Evolutionary conservation across 2,888 invertebrate genomes (phyloP), one percentile per base, ranked within the genome.

Genomic region (Cantharis rustica): DNA sequence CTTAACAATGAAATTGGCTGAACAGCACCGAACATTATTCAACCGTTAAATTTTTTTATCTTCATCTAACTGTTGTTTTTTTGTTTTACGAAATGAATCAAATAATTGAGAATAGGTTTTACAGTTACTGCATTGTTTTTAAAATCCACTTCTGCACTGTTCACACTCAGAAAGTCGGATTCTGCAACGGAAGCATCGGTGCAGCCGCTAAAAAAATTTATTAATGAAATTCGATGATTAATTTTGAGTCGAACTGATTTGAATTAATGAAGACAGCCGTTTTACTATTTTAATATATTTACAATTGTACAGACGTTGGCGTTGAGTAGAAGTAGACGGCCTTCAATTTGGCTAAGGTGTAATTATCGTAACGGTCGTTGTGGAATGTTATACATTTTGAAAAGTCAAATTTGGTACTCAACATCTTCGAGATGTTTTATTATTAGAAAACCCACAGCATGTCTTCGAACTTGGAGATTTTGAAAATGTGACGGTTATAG

Each of bases 281-380:
- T 63, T 16, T 63, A 63, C 63, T 63, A 63, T 63, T 63, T 66
- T 23, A 20, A 66, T 20, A 66, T 16, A 20, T 20, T 64, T 64
- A 64, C 64, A 17, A 20, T 64, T 64, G 20, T 20, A 16, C 15
- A 66, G 23, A 66, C 23, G 13, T 66, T 20, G 64, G 23, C n/a
- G 23, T 71, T 63, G 61, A 73, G 70, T 62, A 16, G 69, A 75
- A 80, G 75, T 79, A 75, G 79, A 68, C 78, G 80, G 69, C 80
- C 80, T 80, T 80, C 80, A 75, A 69, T 68, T 72, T 75, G 80
- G 78, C 75, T 79, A 79, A 80, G 79, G 80, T 80, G 79, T 76
- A 79, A 79, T 69, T 76, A 72, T 79, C 79, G 80, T 79, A 80
- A 80, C 80, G 80, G 80, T 80, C 80, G 79, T 77, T 76, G 79